phyloP scores from a whole-genome alignment of 2,888 invertebrate species.

The Dione vanillae region DNA sequence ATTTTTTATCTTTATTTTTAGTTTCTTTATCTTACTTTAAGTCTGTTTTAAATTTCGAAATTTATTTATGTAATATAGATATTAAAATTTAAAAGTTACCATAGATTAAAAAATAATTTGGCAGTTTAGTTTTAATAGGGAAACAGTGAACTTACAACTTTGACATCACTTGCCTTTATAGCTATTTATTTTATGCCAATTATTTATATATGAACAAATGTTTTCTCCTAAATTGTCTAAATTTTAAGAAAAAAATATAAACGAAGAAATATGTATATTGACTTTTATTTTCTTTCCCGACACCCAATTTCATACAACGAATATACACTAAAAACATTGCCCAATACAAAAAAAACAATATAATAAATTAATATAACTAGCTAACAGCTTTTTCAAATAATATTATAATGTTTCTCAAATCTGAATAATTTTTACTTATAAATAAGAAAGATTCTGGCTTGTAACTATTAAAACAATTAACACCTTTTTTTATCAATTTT shows the following conservation, averaged over 20 bases:
- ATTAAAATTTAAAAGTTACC: slow-evolving; percentile 78
- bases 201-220: slow-evolving; percentile 68
- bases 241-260: slow-evolving; percentile 77
- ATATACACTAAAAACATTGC: slow-evolving; percentile 25
- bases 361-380: slow-evolving; percentile 17
- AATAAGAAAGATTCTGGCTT: neutral
- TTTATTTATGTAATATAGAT: slow-evolving; percentile 78
- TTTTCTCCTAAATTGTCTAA: slow-evolving; percentile 71
- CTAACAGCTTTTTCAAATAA: neutral
- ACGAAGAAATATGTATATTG: slow-evolving; percentile 62
- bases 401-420: no score
- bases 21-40: slow-evolving; percentile 60
- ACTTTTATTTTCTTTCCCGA: slow-evolving; percentile 53
- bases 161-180: slow-evolving; percentile 70
- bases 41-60: slow-evolving; percentile 69
- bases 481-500: no score
- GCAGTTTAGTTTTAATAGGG: slow-evolving; percentile 47
- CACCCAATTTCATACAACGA: slow-evolving; percentile 42
- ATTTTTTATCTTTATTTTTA: slow-evolving; percentile 53
- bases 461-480: neutral
- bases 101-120: slow-evolving; percentile 65
- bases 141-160: slow-evolving; percentile 46
- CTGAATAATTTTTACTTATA: neutral
- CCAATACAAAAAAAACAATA: slow-evolving; percentile 1
- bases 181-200: slow-evolving; percentile 74